Base-by-base conservation (phyloP, 2,113 vertebrate species). In the Epinephelus cyanopodus region DNA sequence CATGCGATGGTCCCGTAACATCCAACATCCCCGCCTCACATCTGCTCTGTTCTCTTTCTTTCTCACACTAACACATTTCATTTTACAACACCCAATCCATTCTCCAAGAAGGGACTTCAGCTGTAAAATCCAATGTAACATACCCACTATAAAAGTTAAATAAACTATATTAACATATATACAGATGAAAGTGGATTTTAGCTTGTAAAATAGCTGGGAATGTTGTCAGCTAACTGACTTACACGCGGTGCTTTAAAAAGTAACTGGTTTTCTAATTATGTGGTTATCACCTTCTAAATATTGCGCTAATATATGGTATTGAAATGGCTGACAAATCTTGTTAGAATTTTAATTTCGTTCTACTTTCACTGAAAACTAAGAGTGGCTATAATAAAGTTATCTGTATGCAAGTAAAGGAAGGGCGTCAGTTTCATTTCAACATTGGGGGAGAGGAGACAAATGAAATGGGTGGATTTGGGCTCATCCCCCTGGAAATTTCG, bases 21-120 rank as follows among this genome's bases (percentile, higher is more conserved):
- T 87, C 74, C 75, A 82, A 85, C 77, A 82, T 90, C 90, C 83
- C 70, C 47, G 66, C 81, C 83, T 92, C 87, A 85, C 92, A 92
- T 92, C 89, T 92, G 90, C 81, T 89, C 62, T 78, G 57, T 27
- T 21, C 81, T 80, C 37, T 39, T 48, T 91, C 85, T 77, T 87
- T 90, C 87, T 83, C 90, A 82, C 85, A 87, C 77, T 60, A 67
- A 78, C 70, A 89, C 65, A 63, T 83, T 83, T 77, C 14, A 77
- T 64, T 86, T 79, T 83, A 86, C 82, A 76, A 78, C 81, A 73
- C 48, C 25, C 63, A 42, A 50, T 77, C 37, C 64, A 81, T 77
- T 82, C 65, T 27, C 15, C 14, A 45, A 42, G 29, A 23, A 66
- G 8, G 15, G 69, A 62, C 29, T 25, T 52, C 21, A 45, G 42